Base-by-base conservation (phyloP, 2,888 invertebrate genomes). In the Coleophora flavipennella region DNA sequence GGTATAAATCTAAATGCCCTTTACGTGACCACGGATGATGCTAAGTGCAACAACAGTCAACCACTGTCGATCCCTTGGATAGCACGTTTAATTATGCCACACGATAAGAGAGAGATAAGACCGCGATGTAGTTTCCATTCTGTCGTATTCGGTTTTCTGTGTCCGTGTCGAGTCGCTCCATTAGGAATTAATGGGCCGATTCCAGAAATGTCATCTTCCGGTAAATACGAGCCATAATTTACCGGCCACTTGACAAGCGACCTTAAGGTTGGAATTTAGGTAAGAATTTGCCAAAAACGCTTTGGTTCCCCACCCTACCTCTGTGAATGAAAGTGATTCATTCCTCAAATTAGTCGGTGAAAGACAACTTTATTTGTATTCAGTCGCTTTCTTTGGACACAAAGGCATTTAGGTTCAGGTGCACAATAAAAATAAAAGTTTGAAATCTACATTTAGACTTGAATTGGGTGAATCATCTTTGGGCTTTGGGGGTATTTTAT, bases 121-220 rank as follows among this genome's bases (percentile, higher is more conserved):
- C 3, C 20, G 6, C 3, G 6, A 20, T 6, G 20, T 3, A 20
- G 20, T 20, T 20, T 20, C 20, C 3, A 20, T 6, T 20, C 20
- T 6, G 20, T 6, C 6, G 20, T 20, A 20, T 4, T 20, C 3
- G 6, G 20, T 20, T 20, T 20, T 6, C 20, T 20, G 3, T 20
- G 6, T 20, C 3, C 20, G 20, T 4, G 71, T 71, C 64, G 55
- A 53, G 67, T 64, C 70, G 79, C 65, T 70, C 79, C 80, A 80
- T 81, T 80, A 81, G 69, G 78, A 81, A 80, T 81, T 76, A 81
- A 81, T 80, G 81, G 78, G 63, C 75, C 80, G 80, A 76, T 76
- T 72, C 76, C 57, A 77, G 77, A 74, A 80, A 79, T 79, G 81
- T 77, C 81, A 78, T 79, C 76, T 79, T 75, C 71, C 71, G 65